Evolutionary conservation across 2,113 vertebrate species (phyloP), one percentile per base, ranked within the genome.

Genomic region (Alosa alosa): DNA sequence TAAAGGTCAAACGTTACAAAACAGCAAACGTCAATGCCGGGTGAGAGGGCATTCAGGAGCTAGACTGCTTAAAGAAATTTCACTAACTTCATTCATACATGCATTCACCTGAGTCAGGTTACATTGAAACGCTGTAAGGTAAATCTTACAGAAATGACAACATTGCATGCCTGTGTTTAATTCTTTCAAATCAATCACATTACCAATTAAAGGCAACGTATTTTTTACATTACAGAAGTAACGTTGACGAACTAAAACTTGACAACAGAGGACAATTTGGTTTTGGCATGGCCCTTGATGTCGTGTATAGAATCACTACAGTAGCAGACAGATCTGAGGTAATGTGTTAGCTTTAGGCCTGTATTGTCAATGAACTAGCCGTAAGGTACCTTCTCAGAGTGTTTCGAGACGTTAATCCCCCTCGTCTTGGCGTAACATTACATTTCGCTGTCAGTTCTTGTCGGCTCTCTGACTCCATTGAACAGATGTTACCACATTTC

Each of bases 321-420:
- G 41, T 44, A 44, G 41, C 41, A 44, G 41, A 44, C 41, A 4
- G 41, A 44, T 44, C 41, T 44, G 4, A 44, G 41, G 41, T 44
- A 44, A 44, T 4, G 41, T 44, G 41, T 44, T 44, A 31, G 31
- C 31, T 31, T 31, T 31, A 31, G 31, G 31, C 31, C 31, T 31
- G 31, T 31, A 31, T 31, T 31, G 31, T 31, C 31, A 44, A 44
- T 44, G 2, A 44, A 44, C 41, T 44, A 44, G 41, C 41, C 41
- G 55, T 22, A 52, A 4, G 39, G 20, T 41, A n/a, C 55, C 52
- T 86, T 86, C 31, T 85, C 88, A 87, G 88, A 87, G 85, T 86
- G 84, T 15, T 85, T 45, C 82, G 44, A 22, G 45, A 18, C 18
- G 68, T 64, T 55, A 50, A 82, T 49, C 85, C 64, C 52, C 83